phyloP scores from a whole-genome alignment of 2,113 vertebrate genomes.

The Podilymbus podiceps region DNA sequence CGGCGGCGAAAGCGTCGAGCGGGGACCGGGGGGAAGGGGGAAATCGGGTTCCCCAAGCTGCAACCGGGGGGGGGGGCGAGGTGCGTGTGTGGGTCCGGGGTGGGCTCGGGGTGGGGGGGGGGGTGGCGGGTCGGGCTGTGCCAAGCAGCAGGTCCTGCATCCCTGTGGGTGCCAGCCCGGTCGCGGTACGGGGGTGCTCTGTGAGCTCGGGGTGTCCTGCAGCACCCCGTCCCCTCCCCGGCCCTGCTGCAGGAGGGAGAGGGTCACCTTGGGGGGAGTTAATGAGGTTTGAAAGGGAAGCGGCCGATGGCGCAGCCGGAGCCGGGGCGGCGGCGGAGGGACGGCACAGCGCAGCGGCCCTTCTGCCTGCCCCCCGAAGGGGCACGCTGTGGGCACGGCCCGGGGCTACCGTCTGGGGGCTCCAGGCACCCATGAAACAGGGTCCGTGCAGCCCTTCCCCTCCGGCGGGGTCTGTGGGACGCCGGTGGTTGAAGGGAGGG shows the following conservation, averaged over 20 bases:
- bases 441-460: rapidly evolving
- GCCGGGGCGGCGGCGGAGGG: background rate
- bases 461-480: background rate
- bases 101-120: rapidly evolving
- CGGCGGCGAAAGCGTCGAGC: background rate
- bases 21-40: background rate
- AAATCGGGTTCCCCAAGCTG: background rate
- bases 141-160: rapidly evolving
- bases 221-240: background rate
- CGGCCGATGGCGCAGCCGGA: background rate
- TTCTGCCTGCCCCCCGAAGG: background rate
- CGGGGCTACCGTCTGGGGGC: rapidly evolving
- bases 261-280: constrained; percentile 66
- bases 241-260: constrained; percentile 13
- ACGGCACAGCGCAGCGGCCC: background rate
- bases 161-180: rapidly evolving
- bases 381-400: background rate
- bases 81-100: rapidly evolving
- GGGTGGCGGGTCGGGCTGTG: rapidly evolving
- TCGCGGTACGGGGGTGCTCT: rapidly evolving
- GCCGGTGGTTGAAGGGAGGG: background rate
- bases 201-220: background rate
- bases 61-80: too few relatives aligned
- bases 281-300: constrained; percentile 64
- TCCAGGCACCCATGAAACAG: background rate